Evolutionary conservation across 2,113 vertebrate genomes (phyloP), one percentile per base, ranked within the genome.

Genomic region (Odobenus rosmarus): DNA sequence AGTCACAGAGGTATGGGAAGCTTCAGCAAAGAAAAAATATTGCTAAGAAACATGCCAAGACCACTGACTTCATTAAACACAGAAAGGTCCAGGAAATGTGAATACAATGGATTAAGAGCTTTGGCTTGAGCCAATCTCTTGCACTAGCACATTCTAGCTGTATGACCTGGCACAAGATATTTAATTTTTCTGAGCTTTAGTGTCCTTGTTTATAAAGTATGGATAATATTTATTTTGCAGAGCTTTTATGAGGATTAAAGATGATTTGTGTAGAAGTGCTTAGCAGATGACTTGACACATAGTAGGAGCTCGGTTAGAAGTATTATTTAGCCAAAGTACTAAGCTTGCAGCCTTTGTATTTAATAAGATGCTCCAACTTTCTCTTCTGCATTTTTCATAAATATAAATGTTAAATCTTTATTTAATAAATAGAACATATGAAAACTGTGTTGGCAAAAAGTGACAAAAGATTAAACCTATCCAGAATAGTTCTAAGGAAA

Each of bases 161-260:
- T 15, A 76, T 26, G 42, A 91, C 11, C n/a, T 89, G 36, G 59
- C 16, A 49, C 1, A 71, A 92, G 13, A 77, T 18, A 61, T 12
- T 81, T 61, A 87, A 81, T 51, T 76, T 33, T 95, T 62, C 12
- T 39, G 31, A 94, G 19, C 24, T 88, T 77, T 39, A 26, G 21
- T 36, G 39, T 86, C 57, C 86, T 94, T 36, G 61, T 82, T 94
- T 92, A 4, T 94, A 82, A 71, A 96, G 81, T 77, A 36, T 11
- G 55, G 4, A 59, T 74, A 62, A 62, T 42, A 87, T n/a, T 86
- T 55, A 83, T 55, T 39, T 87, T 33, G 46, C 15, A 72, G 12
- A 61, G n/a, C 9, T 83, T 80, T 69, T n/a, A 12, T 74, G 72
- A 86, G 21, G 53, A 92, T 67, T 67, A 53, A 94, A 92, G 46